Evolutionary conservation across 2,113 vertebrate species (phyloP), one percentile per base, ranked within the genome.

Genomic region (Strix uralensis): DNA sequence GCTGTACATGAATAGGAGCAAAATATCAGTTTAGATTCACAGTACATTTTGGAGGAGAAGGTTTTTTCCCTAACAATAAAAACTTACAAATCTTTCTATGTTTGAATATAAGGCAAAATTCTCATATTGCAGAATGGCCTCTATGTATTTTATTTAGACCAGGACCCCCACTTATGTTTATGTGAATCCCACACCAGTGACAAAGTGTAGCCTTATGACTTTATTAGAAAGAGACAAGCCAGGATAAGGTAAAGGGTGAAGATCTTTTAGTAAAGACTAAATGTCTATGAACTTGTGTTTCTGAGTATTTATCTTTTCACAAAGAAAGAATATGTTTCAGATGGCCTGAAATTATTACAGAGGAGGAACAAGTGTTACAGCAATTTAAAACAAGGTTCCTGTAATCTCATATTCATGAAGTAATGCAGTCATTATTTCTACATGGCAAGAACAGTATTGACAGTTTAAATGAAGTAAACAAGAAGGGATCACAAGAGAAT

Each of bases 11-110:
- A 92, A 94, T 38, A 90, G 84, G 44, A 94, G 51, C 65, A 91
- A 81, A 95, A 93, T 95, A 95, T 70, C 81, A 88, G 77, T 96
- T 95, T 92, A 94, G 91, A 88, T 66, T 91, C 90, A 81, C 88
- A 78, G 79, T 42, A 74, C 34, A 81, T 88, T 94, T 88, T 73
- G 90, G 63, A 93, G 65, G 22, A 81, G 44, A 69, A 67, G 23
- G 21, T 16, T 81, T 95, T 80, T 73, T 36, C 34, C 27, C n/a
- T 79, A 72, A 94, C 86, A 94, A 74, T 44, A 92, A 83, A 91
- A 91, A 94, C 51, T 71, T 79, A 80, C 13, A 81, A 67, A 84
- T 62, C 42, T 86, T 92, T 77, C 62, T 81, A 11, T 54, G 34
- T 92, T 51, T 58, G 38, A 88, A 84, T 32, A 49, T n/a, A 86